Conservation (phyloP, 2,888 invertebrate species). For the Bhutanitis thaidina region DNA sequence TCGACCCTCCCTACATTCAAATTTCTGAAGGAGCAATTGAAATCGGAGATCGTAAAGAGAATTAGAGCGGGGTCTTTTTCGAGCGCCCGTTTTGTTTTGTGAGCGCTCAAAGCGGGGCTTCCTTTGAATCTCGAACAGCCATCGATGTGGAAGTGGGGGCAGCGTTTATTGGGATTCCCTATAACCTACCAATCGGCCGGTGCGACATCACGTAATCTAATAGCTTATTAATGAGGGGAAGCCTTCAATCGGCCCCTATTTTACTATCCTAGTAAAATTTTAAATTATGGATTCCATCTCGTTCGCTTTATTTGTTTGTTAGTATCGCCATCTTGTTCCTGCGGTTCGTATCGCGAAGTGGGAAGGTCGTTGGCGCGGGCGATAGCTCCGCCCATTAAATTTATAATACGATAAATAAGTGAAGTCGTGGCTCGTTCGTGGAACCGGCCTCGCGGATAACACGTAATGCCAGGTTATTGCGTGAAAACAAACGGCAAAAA, state of each 20-base stretch:
- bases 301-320: slow-evolving; percentile 49
- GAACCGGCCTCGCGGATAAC: slow-evolving; percentile 67
- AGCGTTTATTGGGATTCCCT: slow-evolving; percentile 76
- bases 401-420: slow-evolving; percentile 75
- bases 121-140: slow-evolving; percentile 77
- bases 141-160: slow-evolving; percentile 76
- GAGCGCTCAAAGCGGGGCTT: slow-evolving; percentile 71
- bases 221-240: slow-evolving; percentile 79
- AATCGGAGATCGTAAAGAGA: slow-evolving; percentile 80
- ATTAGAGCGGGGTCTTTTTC: slow-evolving; percentile 77
- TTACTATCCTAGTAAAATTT: slow-evolving; percentile 71
- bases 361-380: slow-evolving; percentile 58
- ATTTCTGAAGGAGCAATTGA: slow-evolving; percentile 80
- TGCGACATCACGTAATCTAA: slow-evolving; percentile 75
- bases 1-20: slow-evolving; percentile 79
- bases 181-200: slow-evolving; percentile 74
- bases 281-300: slow-evolving; percentile 63
- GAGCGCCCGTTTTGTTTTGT: slow-evolving; percentile 74
- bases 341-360: slow-evolving; percentile 52
- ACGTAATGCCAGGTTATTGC: slow-evolving; percentile 68
- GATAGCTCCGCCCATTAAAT: slow-evolving; percentile 74
- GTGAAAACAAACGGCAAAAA: slow-evolving; percentile 74
- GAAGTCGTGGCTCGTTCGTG: slow-evolving; percentile 47
- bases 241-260: slow-evolving; percentile 67
- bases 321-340: slow-evolving; percentile 67